Evolutionary conservation across 2,113 vertebrate genomes (phyloP), one percentile per base, ranked within the genome.

Genomic region (Cynoglossus semilaevis): DNA sequence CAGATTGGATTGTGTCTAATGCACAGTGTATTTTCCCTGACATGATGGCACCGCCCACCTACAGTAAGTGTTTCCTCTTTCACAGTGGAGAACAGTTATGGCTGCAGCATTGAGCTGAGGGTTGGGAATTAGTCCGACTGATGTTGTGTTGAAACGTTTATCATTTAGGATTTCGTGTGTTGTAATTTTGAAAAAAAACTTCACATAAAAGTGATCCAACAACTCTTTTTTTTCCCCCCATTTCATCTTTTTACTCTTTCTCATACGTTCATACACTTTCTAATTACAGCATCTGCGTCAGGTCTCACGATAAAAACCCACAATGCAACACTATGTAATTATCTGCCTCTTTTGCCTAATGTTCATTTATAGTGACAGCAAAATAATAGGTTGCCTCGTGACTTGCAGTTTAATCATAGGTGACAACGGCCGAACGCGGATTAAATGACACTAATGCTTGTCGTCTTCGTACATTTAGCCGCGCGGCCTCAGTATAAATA

Each of bases 1-100:
- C 84, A 82, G 84, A 87, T 83, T 84, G 82, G 71, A 79, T 85
- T 85, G 72, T 85, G 74, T 82, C 82, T 86, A 83, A 82, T 89
- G 85, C 81, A 86, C 85, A 83, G 79, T 87, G 81, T 67, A 79
- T 84, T 85, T 81, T 85, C 66, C 58, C 81, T 76, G 82, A 83
- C 81, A 84, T 84, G 76, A 72, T 76, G 80, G 77, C 73, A 75
- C 81, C 67, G 63, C 82, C 82, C 87, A 82, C 79, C 49, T 84
- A 77, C 83, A 81, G 79, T 87, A 84, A 84, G 76, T 79, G 81
- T 85, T 85, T 84, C 68, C 76, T 74, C 64, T 51, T 10, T 76
- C 58, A 49, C 60, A 51, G 46, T 58, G 60, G 63, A 45, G 50
- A 55, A 68, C 10, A 17, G 49, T 58, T 45, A 77, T 67, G 78